Base-by-base conservation (phyloP, 2,113 vertebrate species). In the Leucopternis melanops region DNA sequence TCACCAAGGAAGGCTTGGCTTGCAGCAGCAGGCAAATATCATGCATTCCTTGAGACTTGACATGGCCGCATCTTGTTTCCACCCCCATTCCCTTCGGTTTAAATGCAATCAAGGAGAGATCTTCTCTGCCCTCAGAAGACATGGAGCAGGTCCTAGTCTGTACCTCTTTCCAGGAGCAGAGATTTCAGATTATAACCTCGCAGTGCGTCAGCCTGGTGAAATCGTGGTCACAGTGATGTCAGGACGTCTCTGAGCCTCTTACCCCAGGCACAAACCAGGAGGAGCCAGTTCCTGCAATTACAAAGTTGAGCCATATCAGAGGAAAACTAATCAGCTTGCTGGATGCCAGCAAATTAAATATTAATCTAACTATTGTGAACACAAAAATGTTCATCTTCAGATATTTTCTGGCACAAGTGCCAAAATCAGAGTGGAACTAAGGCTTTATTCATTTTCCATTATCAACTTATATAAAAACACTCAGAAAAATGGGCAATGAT, bases 401-500 rank as follows among this genome's bases (percentile, higher is more conserved):
- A 88, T 87, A 91, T 92, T 91, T 95, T 92, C 81, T 83, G 66
- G 88, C 88, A 79, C 71, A 91, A 94, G 89, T 93, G 81, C 94
- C 91, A 95, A 86, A 95, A 91, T 92, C 92, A 91, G 88, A 94
- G 81, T 81, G 52, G 71, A 95, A 92, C 91, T 81, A 88, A 93
- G 71, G 81, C 72, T 94, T 96, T 88, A 91, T 92, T 96, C 79
- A 10, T 88, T 96, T 95, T 81, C 92, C 61, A 91, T 96, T 96
- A 97, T 94, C 94, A 94, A 90, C 78, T 96, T 94, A 88, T 93
- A 94, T 91, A 96, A 94, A 94, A 96, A 94, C 74, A 91, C 81
- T 97, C 94, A 90, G 88, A 95, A 95, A 97, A 96, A 90, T 44
- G 50, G 91, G 71, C 93, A 95, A 62, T 81, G 88, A 96, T 91